Evolutionary conservation across 2,888 invertebrate species (phyloP).

Genomic region (Drosophila neonasuta): DNA sequence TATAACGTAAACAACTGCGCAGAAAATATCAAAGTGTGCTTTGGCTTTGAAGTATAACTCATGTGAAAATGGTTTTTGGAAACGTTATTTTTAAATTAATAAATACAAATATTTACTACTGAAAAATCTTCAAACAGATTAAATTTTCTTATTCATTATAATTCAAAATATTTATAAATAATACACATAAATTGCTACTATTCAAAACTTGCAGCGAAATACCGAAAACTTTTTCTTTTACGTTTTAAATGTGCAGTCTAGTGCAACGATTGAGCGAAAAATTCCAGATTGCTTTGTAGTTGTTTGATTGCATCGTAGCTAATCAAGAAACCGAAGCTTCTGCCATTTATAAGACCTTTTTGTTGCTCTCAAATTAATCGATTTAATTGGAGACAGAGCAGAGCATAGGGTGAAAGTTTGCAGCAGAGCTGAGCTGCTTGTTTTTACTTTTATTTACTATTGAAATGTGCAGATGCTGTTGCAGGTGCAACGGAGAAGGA

Average conservation of each 20-base stretch:
- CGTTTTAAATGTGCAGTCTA: conserved; percentile 32
- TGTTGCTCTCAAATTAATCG: conserved; percentile 66
- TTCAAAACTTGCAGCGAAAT: neutral
- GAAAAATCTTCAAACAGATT: neutral
- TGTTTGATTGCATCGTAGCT: conserved; percentile 34
- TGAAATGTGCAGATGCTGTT: conserved; percentile 40
- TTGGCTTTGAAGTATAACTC: neutral
- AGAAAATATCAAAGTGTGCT: conserved; percentile 4
- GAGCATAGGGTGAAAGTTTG: conserved; percentile 41
- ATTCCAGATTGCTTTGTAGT: neutral
- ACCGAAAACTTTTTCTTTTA: neutral
- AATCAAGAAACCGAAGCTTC: conserved; percentile 49
- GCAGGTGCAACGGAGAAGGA: neutral
- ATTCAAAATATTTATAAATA: neutral
- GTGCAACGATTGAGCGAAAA: neutral
- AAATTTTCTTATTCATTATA: no score
- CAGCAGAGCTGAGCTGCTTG: conserved; percentile 47
- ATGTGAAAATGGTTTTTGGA: neutral
- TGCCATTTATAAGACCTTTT: conserved; percentile 48
- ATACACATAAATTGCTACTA: neutral
- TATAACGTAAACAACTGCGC: conserved; percentile 17
- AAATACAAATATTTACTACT: neutral
- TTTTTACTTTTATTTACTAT: conserved; percentile 61
- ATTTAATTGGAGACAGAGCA: conserved; percentile 67
- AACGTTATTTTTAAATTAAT: neutral